Conservation (phyloP, 2,113 vertebrate species). For the Anthoscopus minutus region DNA sequence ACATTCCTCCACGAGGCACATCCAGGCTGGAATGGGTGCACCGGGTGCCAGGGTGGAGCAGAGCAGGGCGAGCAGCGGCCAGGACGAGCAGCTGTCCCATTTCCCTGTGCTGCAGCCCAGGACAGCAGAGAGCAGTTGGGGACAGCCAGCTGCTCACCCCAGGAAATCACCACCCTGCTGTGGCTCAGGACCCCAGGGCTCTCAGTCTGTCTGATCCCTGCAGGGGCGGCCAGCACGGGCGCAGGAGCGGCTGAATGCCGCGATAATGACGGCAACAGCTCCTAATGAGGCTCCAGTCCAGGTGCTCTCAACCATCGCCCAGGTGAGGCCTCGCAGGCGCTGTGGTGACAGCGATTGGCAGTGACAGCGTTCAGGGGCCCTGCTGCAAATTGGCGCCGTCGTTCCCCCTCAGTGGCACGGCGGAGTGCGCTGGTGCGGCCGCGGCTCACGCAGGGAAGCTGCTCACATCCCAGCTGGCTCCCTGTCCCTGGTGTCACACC, state of each 20-base stretch:
- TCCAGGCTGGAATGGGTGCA: not conserved
- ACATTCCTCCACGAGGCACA: accelerated
- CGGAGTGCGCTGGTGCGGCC: not conserved
- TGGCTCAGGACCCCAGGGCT: accelerated
- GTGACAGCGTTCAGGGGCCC: not conserved
- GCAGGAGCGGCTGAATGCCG: not conserved
- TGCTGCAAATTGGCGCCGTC: not conserved
- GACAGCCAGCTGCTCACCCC: not conserved
- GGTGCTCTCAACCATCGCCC: not conserved
- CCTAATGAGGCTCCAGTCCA: not conserved
- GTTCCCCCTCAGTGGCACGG: not conserved
- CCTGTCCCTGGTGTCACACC: not conserved
- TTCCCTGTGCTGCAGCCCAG: not conserved
- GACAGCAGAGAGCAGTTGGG: not conserved
- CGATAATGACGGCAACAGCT: not conserved
- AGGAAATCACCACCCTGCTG: not conserved
- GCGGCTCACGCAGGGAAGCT: accelerated
- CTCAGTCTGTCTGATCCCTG: accelerated
- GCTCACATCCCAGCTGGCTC: not conserved
- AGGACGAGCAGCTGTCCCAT: too few species aligned
- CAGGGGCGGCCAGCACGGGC: not conserved
- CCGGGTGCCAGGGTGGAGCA: not conserved
- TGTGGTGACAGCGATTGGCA: not conserved
- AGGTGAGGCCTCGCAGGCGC: not conserved
- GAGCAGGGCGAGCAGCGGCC: not conserved